These are phyloP conservation scores for Resseliella maxima DNA, from an alignment of 2,888 invertebrate genomes.

Conservation along the genomic window DNA sequence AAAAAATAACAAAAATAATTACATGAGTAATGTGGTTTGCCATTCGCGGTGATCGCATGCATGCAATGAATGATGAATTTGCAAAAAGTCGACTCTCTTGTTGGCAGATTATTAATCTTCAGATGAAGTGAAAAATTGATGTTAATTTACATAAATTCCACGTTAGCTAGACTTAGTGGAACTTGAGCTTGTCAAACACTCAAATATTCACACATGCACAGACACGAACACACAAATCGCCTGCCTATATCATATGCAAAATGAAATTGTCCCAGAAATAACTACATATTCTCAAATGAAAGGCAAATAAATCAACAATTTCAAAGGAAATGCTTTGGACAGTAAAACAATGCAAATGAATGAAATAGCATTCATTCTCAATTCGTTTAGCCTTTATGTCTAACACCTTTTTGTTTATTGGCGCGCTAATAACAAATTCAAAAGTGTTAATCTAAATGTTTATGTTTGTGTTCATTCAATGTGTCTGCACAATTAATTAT, in stretches of 20 bases:
- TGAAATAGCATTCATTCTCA: background rate
- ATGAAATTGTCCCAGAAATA: slow-evolving; percentile 5
- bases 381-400: background rate
- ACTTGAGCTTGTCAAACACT: background rate
- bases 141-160: slow-evolving; percentile 31
- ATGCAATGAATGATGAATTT: background rate
- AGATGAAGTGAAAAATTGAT: slow-evolving; percentile 44
- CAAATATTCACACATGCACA: no score
- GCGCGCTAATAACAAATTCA: slow-evolving; percentile 29
- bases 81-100: background rate
- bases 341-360: background rate
- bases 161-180: slow-evolving; percentile 20
- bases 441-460: slow-evolving; percentile 49
- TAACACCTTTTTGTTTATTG: background rate
- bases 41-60: background rate
- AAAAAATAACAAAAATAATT: background rate
- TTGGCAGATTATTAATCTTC: slow-evolving; percentile 44
- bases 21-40: background rate
- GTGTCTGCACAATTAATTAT: slow-evolving; percentile 32
- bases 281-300: background rate
- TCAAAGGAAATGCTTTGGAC: background rate
- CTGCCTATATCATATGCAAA: background rate
- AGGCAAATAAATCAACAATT: background rate
- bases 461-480: slow-evolving; percentile 48
- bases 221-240: background rate